Conservation (phyloP, 2,113 vertebrate genomes). For the Corythaeola cristata region DNA sequence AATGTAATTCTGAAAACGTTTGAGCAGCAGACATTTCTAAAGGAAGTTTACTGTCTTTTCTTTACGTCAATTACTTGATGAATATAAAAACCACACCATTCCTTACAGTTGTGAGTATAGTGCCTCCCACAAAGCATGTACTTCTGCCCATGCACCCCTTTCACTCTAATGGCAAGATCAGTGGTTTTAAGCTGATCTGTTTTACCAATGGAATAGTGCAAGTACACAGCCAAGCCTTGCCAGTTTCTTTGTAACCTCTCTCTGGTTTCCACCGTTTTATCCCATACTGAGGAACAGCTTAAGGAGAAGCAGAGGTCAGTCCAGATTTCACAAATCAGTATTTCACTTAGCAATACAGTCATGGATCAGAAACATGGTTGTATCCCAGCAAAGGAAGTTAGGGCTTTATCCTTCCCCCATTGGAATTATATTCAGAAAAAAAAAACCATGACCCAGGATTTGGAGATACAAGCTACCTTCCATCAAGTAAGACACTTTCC, state of each 20-base stretch:
- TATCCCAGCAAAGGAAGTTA: conserved; percentile 45
- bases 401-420: conserved; percentile 21
- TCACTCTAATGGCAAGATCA: not conserved
- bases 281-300: conserved; percentile 23
- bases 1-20: not conserved
- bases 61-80: not conserved
- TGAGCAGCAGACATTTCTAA: fast-evolving
- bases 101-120: not conserved
- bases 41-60: not conserved
- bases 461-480: conserved; percentile 41
- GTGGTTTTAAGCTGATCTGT: not conserved
- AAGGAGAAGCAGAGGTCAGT: conserved; percentile 42
- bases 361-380: conserved; percentile 38
- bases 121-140: not conserved
- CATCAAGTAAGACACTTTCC: conserved; percentile 19
- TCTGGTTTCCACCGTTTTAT: conserved; percentile 45
- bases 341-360: conserved; percentile 52
- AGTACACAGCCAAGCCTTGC: not conserved
- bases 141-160: not conserved
- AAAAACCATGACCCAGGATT: conserved; percentile 45
- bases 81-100: not conserved
- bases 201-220: not conserved
- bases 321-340: conserved; percentile 65
- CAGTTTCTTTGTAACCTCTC: not conserved
- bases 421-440: conserved; percentile 6